Conservation (phyloP, 2,797 vertebrate species). For the Sebastolobus altivelis region DNA sequence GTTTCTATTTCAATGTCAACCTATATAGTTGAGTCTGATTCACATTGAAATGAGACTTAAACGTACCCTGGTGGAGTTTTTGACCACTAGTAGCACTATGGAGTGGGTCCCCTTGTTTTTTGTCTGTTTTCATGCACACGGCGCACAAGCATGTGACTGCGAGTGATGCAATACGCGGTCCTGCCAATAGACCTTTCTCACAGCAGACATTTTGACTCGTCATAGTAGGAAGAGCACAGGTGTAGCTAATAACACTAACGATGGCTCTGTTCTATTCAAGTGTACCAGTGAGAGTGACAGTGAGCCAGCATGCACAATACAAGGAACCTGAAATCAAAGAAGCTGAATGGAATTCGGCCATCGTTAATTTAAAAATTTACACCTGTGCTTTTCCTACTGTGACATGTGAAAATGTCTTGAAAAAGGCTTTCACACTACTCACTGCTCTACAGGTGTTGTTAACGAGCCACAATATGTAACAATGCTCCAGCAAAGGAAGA, state of each 20-base stretch:
- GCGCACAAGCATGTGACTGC: not conserved
- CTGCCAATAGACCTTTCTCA: not conserved
- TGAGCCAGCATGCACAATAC: too few relatives aligned
- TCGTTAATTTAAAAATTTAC: too few relatives aligned
- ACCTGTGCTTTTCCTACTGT: too few relatives aligned
- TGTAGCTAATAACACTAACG: too few relatives aligned
- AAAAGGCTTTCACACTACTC: not conserved
- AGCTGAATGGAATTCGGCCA: too few relatives aligned
- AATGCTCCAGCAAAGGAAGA: not conserved
- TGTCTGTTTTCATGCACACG: not conserved
- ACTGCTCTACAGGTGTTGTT: not conserved
- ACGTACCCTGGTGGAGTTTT: not conserved
- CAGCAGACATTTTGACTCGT: too few relatives aligned
- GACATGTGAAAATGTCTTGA: too few relatives aligned
- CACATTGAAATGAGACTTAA: not conserved
- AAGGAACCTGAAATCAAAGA: too few relatives aligned
- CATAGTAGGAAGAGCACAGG: too few relatives aligned
- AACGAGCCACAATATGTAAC: not conserved
- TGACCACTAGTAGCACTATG: too few relatives aligned
- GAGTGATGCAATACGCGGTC: not conserved
- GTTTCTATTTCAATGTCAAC: constrained; percentile 13
- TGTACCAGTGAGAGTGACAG: too few relatives aligned
- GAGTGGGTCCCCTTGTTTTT: not conserved
- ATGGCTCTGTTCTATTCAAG: too few relatives aligned
- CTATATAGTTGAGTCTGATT: not conserved